Evolutionary conservation across 1,140 invertebrate species (phyloP).

Genomic region (Cyclargus thomasi): DNA sequence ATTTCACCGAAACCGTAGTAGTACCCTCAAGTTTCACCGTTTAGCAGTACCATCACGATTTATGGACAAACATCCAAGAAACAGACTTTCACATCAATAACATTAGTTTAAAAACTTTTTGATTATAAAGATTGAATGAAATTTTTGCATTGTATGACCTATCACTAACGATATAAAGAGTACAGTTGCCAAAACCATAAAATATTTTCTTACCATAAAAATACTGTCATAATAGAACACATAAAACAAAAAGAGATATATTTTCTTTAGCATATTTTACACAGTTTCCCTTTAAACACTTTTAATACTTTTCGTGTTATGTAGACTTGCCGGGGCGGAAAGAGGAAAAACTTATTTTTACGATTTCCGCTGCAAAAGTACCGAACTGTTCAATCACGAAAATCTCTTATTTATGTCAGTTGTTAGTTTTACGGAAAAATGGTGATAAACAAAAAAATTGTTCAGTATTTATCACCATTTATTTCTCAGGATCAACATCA

Average conservation of each 20-base stretch:
- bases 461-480: conserved; percentile 13
- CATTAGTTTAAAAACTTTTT: too few relatives aligned
- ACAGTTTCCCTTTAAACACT: conserved; percentile 4
- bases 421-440: conserved; percentile 46
- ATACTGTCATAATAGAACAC: background rate
- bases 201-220: background rate
- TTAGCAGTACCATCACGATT: too few relatives aligned
- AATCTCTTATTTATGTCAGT: conserved; percentile 67
- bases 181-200: too few relatives aligned
- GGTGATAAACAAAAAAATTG: conserved; percentile 42
- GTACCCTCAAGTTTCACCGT: too few relatives aligned
- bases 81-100: too few relatives aligned
- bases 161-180: too few relatives aligned
- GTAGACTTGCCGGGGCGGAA: conserved; percentile 19
- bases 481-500: too few relatives aligned
- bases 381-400: conserved; percentile 50
- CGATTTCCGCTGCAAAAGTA: conserved; percentile 61
- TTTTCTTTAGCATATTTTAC: conserved; percentile 1
- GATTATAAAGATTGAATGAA: too few relatives aligned
- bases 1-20: too few relatives aligned
- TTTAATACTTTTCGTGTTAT: conserved; percentile 5
- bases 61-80: too few relatives aligned
- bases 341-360: conserved; percentile 65
- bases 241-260: background rate
- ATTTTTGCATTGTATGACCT: too few relatives aligned